Evolutionary conservation across 2,113 vertebrate genomes (phyloP).

Genomic region (Globicephala melas): DNA sequence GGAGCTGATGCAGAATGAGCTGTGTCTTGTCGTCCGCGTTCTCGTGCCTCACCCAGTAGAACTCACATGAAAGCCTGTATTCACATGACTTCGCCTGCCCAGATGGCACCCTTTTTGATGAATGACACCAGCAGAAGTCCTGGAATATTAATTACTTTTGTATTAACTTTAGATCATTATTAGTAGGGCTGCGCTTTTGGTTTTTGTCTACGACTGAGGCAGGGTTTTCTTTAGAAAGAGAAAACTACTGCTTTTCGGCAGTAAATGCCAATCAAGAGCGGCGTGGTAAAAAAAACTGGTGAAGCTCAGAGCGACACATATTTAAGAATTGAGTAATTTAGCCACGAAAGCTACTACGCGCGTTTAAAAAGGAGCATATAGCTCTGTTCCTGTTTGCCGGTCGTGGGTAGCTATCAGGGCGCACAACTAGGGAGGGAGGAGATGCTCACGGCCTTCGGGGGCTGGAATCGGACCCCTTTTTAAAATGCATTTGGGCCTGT

Average conservation of each 20-base stretch:
- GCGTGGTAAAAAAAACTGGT: not conserved
- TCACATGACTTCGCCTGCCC: fast-evolving
- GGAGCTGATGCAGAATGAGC: not conserved
- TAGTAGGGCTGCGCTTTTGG: not conserved
- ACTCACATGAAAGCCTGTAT: fast-evolving
- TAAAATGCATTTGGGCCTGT: slow-evolving; percentile 60
- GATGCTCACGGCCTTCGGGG: not conserved
- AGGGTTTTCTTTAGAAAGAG: slow-evolving; percentile 13
- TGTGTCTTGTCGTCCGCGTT: not conserved
- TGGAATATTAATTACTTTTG: not conserved
- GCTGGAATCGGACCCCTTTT: slow-evolving; percentile 34
- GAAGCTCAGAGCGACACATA: fast-evolving
- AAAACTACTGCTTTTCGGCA: not conserved
- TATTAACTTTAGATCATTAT: not conserved
- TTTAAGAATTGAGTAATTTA: not conserved
- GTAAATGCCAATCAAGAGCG: not conserved
- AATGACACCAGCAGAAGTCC: not conserved
- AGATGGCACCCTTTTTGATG: not conserved
- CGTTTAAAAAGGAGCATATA: not conserved
- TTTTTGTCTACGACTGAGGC: not conserved
- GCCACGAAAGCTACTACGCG: fast-evolving
- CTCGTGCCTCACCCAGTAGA: not conserved
- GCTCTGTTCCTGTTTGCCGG: not conserved
- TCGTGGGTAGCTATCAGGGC: fast-evolving
- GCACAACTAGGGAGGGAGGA: not conserved